Base-by-base conservation (phyloP, 2,888 invertebrate species). In the Caenorhabditis virilis region DNA sequence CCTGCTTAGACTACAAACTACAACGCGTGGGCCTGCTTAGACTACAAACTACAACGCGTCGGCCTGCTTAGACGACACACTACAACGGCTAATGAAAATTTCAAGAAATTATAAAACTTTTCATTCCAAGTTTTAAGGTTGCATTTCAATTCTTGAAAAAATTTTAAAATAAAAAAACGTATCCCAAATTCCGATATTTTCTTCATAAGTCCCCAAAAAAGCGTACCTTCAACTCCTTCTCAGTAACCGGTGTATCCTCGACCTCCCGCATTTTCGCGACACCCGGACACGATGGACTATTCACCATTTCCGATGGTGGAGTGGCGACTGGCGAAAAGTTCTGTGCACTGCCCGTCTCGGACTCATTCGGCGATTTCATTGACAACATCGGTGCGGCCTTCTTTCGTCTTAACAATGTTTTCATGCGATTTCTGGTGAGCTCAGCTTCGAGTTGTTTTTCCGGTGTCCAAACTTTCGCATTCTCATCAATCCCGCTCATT, bases 361-460 rank as follows among this genome's bases (percentile, higher is more conserved):
- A 69, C 2, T 54, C 53, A 11, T 54, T 18, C 2, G 74, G 63
- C 1, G 45, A 35, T 9, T 15, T 5, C 3, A 15, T 25, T 2
- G 63, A 57, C 41, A 63, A 41, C n/a, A 58, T 57, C 22, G 63
- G 38, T n/a, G 49, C 45, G 45, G 51, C 51, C 43, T 64, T 59
- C 5, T 49, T 38, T 41, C 52, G 43, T 46, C 39, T 50, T n/a
- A 63, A 15, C 61, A 66, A 36, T 13, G 57, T 56, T 51, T 71
- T 71, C 74, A 77, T 75, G 3, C 73, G 61, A 42, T 72, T 75
- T 7, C 77, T 53, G 0, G 72, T 77, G 67, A 75, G 48, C 54
- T 70, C 72, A 38, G 69, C 62, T 47, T 77, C 77, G 60, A 74
- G 57, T 48, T 74, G 69, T 33, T 75, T 74, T 49, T 77, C 74